These are phyloP conservation scores for Campylomormyrus tamandua DNA, from an alignment of 2,113 vertebrate species.

Conservation along the genomic window DNA sequence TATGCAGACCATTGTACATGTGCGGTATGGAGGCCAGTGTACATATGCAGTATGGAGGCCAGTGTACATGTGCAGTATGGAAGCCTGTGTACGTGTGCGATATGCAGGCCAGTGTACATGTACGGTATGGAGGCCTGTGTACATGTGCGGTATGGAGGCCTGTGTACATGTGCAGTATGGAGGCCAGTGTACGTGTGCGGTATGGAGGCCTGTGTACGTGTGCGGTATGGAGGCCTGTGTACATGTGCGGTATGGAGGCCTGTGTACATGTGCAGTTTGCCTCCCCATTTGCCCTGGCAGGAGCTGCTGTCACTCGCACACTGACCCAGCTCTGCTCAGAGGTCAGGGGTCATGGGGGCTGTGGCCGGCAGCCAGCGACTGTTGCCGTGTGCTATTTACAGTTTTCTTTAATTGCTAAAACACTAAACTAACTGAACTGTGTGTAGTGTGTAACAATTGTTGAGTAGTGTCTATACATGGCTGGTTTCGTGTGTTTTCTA, in stretches of 20 bases:
- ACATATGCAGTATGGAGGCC: background rate
- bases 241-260: background rate
- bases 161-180: too few species aligned
- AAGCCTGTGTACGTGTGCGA: background rate
- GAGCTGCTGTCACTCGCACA: conserved; percentile 46
- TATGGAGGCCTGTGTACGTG: background rate
- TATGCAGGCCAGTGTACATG: background rate
- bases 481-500: too few species aligned
- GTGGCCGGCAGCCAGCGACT: conserved; percentile 36
- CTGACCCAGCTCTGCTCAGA: conserved; percentile 37
- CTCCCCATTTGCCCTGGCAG: conserved; percentile 44
- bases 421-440: background rate
- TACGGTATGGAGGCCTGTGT: too few species aligned
- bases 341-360: conserved; percentile 28
- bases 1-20: background rate
- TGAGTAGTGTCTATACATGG: background rate
- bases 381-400: background rate
- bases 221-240: background rate
- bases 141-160: background rate
- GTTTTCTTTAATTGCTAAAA: background rate
- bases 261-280: background rate
- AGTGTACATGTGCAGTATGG: too few species aligned
- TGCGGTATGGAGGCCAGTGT: background rate
- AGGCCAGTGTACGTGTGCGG: background rate
- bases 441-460: background rate